phyloP scores from a whole-genome alignment of 2,888 invertebrate genomes.

The Liopterus haemorrhoidalis region DNA sequence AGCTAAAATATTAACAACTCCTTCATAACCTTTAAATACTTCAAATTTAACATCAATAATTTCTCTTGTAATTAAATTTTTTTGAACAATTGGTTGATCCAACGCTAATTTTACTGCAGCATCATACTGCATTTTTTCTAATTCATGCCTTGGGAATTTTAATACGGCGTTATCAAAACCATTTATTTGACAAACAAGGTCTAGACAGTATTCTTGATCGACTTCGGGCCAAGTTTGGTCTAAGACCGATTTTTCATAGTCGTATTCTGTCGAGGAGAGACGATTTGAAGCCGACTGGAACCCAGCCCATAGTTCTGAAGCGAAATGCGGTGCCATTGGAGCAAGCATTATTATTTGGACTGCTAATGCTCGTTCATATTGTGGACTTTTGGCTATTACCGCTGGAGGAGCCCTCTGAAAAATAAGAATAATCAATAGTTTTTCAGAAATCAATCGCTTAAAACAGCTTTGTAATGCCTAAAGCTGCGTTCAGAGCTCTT shows the following conservation, averaged over 20 bases:
- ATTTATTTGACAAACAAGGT: constrained; percentile 58
- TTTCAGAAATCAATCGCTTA: background rate
- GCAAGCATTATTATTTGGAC: constrained; percentile 76
- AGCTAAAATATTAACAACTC: constrained; percentile 39
- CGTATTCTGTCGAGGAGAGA: constrained; percentile 49
- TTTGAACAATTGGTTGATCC: constrained; percentile 43
- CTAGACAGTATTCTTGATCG: constrained; percentile 61
- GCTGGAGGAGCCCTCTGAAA: constrained; percentile 55
- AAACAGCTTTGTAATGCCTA: constrained; percentile 16
- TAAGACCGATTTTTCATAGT: constrained; percentile 65
- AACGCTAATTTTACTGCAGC: constrained; percentile 52
- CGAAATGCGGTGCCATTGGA: constrained; percentile 86
- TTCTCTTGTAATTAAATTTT: constrained; percentile 37
- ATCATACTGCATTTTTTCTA: constrained; percentile 51
- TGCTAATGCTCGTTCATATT: constrained; percentile 75
- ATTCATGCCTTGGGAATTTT: constrained; percentile 48
- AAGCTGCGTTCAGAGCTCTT: background rate
- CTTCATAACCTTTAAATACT: constrained; percentile 40
- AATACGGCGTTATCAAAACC: constrained; percentile 48
- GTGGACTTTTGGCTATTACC: constrained; percentile 57
- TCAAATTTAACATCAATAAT: constrained; percentile 40
- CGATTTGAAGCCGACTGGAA: constrained; percentile 60
- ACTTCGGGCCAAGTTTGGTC: constrained; percentile 74
- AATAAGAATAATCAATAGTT: too few relatives aligned
- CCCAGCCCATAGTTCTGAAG: constrained; percentile 84